Conservation (phyloP, 2,113 vertebrate genomes). For the Hippocampus mohnikei region DNA sequence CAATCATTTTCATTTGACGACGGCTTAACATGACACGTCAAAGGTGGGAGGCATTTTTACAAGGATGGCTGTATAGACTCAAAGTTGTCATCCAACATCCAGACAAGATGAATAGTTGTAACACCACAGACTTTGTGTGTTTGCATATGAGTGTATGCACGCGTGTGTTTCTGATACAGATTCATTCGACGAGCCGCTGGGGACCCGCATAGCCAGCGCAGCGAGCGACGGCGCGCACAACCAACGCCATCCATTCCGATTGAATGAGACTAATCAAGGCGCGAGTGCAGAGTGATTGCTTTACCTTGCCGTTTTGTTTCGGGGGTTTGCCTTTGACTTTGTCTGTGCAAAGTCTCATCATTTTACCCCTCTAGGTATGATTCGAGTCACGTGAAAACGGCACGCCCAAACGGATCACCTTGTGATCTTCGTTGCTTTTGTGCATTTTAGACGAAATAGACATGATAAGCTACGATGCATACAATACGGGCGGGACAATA, state of each 20-base stretch:
- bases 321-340: background rate
- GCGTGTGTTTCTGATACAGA: constrained; percentile 18
- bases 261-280: constrained; percentile 38
- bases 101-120: background rate
- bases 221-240: constrained; percentile 45
- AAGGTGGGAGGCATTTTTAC: background rate
- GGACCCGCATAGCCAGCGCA: constrained; percentile 26
- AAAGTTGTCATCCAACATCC: background rate
- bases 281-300: background rate
- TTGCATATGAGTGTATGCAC: background rate
- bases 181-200: constrained; percentile 51
- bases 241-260: constrained; percentile 57
- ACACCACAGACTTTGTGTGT: constrained; percentile 2
- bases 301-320: background rate
- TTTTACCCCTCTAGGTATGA: background rate
- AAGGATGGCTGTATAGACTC: background rate
- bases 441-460: background rate
- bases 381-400: background rate
- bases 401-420: background rate
- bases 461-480: too few relatives aligned
- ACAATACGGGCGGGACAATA: too few relatives aligned
- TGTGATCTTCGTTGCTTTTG: background rate
- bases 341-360: too few relatives aligned
- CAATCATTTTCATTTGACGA: constrained; percentile 3
- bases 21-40: background rate